Conservation (phyloP, 2,888 invertebrate genomes). For the Argyra leucocephala region DNA sequence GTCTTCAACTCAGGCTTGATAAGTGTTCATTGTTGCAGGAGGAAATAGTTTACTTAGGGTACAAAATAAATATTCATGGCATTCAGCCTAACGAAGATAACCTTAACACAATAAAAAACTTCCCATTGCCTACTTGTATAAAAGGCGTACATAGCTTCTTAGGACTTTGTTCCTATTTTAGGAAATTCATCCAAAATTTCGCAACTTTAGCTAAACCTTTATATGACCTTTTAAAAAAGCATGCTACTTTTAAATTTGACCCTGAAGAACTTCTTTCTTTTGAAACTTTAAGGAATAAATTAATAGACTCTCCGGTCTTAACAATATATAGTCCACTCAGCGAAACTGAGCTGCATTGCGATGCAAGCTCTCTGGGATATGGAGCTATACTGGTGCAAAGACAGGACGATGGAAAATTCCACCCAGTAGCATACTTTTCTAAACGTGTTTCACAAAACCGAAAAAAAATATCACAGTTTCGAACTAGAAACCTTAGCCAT, state of each 20-base stretch:
- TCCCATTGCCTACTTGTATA: conserved; percentile 22
- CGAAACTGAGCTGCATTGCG: conserved; percentile 31
- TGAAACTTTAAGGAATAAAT: conserved; percentile 19
- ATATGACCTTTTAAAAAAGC: conserved; percentile 25
- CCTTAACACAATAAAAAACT: conserved; percentile 16
- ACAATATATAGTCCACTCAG: conserved; percentile 27
- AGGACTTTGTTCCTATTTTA: conserved; percentile 21
- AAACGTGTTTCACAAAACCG: conserved; percentile 26
- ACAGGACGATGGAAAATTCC: conserved; percentile 25
- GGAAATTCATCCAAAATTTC: conserved; percentile 29
- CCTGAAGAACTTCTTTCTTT: conserved; percentile 16
- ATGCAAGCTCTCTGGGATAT: conserved; percentile 28
- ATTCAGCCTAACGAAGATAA: conserved; percentile 17
- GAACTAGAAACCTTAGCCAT: conserved; percentile 26
- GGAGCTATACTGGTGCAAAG: conserved; percentile 28
- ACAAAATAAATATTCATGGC: conserved; percentile 15
- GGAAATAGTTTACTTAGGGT: conserved; percentile 19
- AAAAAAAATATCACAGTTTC: conserved; percentile 28
- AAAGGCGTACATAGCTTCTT: conserved; percentile 25
- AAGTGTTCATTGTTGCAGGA: conserved; percentile 23
- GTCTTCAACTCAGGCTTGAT: conserved; percentile 11
- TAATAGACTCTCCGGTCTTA: conserved; percentile 26
- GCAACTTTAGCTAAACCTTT: conserved; percentile 29
- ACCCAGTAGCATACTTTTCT: conserved; percentile 30
- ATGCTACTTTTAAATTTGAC: conserved; percentile 17